These are phyloP conservation scores for Stenodera caucasica DNA, from an alignment of 2,888 invertebrate genomes.

Conservation along the genomic window DNA sequence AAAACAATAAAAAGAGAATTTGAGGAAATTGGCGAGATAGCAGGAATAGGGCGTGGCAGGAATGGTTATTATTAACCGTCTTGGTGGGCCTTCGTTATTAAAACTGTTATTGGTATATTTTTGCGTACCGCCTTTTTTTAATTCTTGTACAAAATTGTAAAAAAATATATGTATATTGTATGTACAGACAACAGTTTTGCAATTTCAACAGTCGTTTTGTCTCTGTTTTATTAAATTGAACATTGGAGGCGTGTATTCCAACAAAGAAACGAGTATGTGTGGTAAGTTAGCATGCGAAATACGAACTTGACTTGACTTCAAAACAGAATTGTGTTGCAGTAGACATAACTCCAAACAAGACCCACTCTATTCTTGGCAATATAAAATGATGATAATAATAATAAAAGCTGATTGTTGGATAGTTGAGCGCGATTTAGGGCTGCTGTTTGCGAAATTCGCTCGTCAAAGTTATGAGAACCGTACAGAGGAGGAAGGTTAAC, in stretches of 20 bases:
- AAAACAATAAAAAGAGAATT: neutral
- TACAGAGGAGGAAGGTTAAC: too few species aligned
- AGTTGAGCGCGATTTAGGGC: too few species aligned
- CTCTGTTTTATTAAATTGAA: neutral
- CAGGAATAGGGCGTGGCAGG: slow-evolving; percentile 6
- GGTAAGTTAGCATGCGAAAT: slow-evolving; percentile 5
- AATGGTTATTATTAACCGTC: neutral
- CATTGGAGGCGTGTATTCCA: neutral
- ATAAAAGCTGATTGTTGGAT: too few species aligned
- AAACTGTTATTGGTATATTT: neutral
- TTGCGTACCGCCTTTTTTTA: neutral
- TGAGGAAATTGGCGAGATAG: neutral
- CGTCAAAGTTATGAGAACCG: too few species aligned
- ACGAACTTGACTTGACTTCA: slow-evolving; percentile 4
- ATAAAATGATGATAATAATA: too few species aligned
- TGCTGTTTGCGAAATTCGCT: too few species aligned
- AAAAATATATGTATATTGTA: neutral
- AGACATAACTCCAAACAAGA: slow-evolving; percentile 2
- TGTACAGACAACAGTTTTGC: too few species aligned
- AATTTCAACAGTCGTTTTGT: neutral
- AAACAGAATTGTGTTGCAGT: neutral
- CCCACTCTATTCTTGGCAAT: too few species aligned
- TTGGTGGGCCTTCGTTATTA: neutral
- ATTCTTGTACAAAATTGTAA: too few species aligned
- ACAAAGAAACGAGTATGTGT: slow-evolving; percentile 1